Evolutionary conservation across 2,888 invertebrate species (phyloP), one percentile per base, ranked within the genome.

Genomic region (Eurytoma adleriae): DNA sequence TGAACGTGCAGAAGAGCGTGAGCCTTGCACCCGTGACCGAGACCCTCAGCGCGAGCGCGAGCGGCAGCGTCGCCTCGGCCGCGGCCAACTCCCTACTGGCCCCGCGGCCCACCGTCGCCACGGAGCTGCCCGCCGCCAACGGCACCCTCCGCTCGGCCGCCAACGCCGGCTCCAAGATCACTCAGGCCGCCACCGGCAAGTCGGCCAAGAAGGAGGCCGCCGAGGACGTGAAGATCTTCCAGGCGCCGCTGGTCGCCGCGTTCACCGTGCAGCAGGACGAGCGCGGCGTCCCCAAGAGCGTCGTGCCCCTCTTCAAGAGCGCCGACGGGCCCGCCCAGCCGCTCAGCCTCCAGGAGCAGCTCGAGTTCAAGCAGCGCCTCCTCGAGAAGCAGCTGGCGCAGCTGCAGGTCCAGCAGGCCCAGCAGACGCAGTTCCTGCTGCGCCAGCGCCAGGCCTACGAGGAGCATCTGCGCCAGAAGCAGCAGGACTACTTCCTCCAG

Each of bases 201-300:
- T 50, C n/a, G n/a, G 18, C 52, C 5, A 90, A 94, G 84, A 84
- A 84, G 16, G 84, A 85, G 48, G 86, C 86, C 18, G 85, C 87
- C 87, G 92, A 93, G 80, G 94, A 94, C 80, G 95, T 96, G 0
- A 96, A 96, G 89, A 96, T 96, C 70, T 95, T 95, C 86, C 94
- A 95, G 84, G 96, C 96, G 2, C 96, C 96, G 0, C 88, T 96
- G 79, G 95, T 96, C 0, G 96, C 96, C 2, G 96, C 96, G 0
- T 96, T 96, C 86, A 96, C 96, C 0, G 95, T 96, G 0, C 96
- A 96, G 83, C 95, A 96, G 90, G 96, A 96, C 87, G 95, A 94
- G 83, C 92, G 93, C 48, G 96, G 96, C 0, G 88, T 94, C n/a
- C 96, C 96, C 0, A 95, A 95, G 85, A 95, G 94, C 89, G 95